These are phyloP conservation scores for Leuciscus waleckii DNA, from an alignment of 2,797 vertebrate species.

Conservation along the genomic window DNA sequence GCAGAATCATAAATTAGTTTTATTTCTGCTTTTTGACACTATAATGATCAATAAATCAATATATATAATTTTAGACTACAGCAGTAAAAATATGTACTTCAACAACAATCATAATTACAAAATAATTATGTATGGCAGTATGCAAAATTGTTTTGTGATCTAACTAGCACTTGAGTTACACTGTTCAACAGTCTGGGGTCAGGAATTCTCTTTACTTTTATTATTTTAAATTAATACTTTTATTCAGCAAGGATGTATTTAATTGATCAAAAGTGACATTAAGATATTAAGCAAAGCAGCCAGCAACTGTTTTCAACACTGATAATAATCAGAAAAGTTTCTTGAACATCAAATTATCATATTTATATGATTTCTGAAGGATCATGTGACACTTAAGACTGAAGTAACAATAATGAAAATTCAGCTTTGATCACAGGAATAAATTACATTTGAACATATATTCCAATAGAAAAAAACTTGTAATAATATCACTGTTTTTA, in stretches of 20 bases:
- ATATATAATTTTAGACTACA: background rate
- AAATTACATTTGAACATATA: background rate
- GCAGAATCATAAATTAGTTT: background rate
- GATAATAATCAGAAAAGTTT: background rate
- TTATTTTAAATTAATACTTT: background rate
- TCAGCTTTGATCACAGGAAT: background rate
- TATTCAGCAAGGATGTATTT: background rate
- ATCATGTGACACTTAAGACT: conserved; percentile 3
- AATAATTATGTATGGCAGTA: background rate
- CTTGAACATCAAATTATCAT: background rate
- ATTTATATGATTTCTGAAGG: background rate
- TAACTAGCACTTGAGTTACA: background rate
- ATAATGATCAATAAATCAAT: background rate
- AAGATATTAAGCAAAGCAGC: background rate
- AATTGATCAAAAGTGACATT: background rate
- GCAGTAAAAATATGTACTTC: background rate
- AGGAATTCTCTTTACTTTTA: background rate
- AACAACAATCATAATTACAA: background rate
- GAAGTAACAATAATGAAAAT: background rate
- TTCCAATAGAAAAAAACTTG: background rate
- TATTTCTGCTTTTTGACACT: background rate
- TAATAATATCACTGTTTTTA: background rate
- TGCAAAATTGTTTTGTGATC: background rate
- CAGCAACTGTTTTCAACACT: background rate
- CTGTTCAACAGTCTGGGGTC: background rate